Evolutionary conservation across 1,140 invertebrate species (phyloP).

Genomic region (Limonius californicus): DNA sequence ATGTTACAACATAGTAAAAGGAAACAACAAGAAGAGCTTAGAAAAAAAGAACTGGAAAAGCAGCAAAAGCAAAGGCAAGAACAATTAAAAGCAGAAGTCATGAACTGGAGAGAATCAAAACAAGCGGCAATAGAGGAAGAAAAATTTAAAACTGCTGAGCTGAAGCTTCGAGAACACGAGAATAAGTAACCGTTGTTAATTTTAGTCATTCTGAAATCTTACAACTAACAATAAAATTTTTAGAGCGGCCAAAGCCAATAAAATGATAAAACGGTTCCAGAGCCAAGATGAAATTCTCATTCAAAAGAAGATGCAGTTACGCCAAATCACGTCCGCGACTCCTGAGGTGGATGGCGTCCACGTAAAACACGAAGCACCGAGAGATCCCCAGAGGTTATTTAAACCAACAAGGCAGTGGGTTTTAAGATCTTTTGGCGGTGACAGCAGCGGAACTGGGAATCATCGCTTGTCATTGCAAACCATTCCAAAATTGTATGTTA

Average conservation of each 20-base stretch:
- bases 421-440: slow-evolving; percentile 24
- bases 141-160: slow-evolving; percentile 18
- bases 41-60: slow-evolving; percentile 23
- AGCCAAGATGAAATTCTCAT: slow-evolving; percentile 38
- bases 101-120: slow-evolving; percentile 30
- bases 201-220: neutral
- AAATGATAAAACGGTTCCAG: slow-evolving; percentile 40
- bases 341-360: neutral
- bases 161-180: slow-evolving; percentile 1
- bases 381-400: slow-evolving; percentile 38
- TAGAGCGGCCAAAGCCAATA: slow-evolving; percentile 37
- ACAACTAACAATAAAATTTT: slow-evolving; percentile 2
- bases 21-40: slow-evolving; percentile 23
- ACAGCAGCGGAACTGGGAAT: neutral
- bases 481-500: slow-evolving; percentile 37
- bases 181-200: neutral
- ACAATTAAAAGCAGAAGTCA: slow-evolving; percentile 21
- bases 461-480: neutral
- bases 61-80: slow-evolving; percentile 19
- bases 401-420: slow-evolving; percentile 42
- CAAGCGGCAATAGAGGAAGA: neutral
- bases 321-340: neutral
- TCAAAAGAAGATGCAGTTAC: slow-evolving; percentile 26
- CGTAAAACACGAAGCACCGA: slow-evolving; percentile 3
- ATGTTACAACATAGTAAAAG: too few species aligned